A percentile compares a stretch with the other conserved stretches of the same genome.
Evolutionary conservation across 1,140 invertebrate species (phyloP).

Genomic region (Sitodiplosis mosellana): DNA sequence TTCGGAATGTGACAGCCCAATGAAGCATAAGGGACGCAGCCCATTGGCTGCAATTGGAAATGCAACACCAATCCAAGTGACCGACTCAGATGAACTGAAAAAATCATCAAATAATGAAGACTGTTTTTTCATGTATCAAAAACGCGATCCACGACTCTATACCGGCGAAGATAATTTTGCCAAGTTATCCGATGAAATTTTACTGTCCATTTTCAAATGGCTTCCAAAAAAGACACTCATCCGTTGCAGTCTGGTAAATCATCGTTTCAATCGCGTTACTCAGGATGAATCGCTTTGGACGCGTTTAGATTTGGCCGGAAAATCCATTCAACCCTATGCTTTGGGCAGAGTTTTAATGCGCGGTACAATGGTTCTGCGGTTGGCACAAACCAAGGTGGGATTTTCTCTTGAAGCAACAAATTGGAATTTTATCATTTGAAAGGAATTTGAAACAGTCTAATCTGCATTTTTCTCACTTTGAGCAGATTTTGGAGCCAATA

Average conservation of each 20-base stretch:
- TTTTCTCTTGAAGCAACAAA: too few relatives aligned
- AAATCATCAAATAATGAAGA: constrained; percentile 1
- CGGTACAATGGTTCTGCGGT: constrained; percentile 51
- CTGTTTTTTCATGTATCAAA: constrained; percentile 17
- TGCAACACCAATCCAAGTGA: too few relatives aligned
- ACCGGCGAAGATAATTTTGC: constrained; percentile 33
- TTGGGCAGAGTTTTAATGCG: constrained; percentile 49
- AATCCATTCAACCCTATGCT: constrained; percentile 39
- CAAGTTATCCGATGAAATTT: constrained; percentile 62
- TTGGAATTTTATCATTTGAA: not conserved
- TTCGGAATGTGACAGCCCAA: too few relatives aligned
- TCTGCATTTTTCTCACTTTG: constrained; percentile 4
- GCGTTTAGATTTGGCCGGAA: constrained; percentile 56
- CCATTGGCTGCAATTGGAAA: too few relatives aligned
- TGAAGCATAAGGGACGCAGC: too few relatives aligned
- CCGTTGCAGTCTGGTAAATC: constrained; percentile 46
- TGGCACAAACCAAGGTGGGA: constrained; percentile 62
- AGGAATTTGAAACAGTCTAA: not conserved
- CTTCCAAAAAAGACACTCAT: constrained; percentile 56
- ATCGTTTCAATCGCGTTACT: constrained; percentile 45
- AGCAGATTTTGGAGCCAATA: constrained; percentile 30
- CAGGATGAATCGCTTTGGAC: constrained; percentile 72
- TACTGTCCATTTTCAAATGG: constrained; percentile 65
- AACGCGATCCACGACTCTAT: constrained; percentile 9
- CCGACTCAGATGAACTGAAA: too few relatives aligned